Evolutionary conservation across 2,888 invertebrate species (phyloP), one percentile per base, ranked within the genome.

Genomic region (Neoscelio sp.): DNA sequence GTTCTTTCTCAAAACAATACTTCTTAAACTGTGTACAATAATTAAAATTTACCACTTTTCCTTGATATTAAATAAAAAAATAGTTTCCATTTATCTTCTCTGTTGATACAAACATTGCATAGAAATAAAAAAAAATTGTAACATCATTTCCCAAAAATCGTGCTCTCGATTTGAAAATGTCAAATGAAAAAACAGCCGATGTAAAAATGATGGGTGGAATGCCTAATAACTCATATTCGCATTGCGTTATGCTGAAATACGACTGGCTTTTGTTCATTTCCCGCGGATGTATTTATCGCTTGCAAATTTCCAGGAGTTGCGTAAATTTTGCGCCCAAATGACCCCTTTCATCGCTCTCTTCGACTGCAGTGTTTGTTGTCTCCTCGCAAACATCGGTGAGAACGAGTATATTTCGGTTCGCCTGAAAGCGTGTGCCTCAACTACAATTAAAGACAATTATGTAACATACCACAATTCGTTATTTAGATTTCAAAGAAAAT

Each of bases 251-350:
- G 62, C 50, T 65, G 35, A 76, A 68, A 60, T 48, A 50, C 70
- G 78, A 64, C 54, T 50, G 60, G 67, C 67, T 58, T 78, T 77
- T 70, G 56, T 81, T 75, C 52, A 80, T 80, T 73, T 78, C 54
- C 78, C 54, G 42, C 54, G 73, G 42, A 68, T 81, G 75, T 78
- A 54, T 78, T 70, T 79, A 58, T 74, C 71, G 70, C 42, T 33
- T 30, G 70, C 74, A 42, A 75, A 75, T 75, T 75, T 65, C 77
- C 77, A 70, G 20, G 75, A 60, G 65, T 35, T 65, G 74, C 58
- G 50, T 74, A 74, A 74, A 74, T 74, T 74, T 74, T 15, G 50
- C 44, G 15, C 33, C 54, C 50, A 18, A 64, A 40, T 33, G 38
- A 20, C 46, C 52, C 60, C 18, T 26, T 56, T 40, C 28, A 18